Conservation (phyloP, 2,797 vertebrate species). For the Pterois miles region DNA sequence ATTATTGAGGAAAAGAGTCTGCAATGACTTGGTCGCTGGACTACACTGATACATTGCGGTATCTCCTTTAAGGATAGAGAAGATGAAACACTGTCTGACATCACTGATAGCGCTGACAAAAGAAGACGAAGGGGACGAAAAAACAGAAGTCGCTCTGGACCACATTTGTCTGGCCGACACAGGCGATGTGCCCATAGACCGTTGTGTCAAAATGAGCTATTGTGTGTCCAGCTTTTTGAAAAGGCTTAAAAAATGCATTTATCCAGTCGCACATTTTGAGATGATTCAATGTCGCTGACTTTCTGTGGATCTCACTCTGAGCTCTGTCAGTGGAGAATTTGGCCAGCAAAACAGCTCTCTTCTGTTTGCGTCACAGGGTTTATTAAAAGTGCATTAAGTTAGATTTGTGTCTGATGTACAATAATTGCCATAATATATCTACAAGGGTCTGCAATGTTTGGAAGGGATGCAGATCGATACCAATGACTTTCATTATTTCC, state of each 20-base stretch:
- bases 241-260: slow-evolving; percentile 60
- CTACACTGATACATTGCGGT: slow-evolving; percentile 29
- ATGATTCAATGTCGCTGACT: slow-evolving; percentile 37
- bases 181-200: slow-evolving; percentile 34
- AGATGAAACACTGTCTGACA: slow-evolving; percentile 58
- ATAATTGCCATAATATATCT: background rate
- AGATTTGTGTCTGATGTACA: background rate
- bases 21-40: slow-evolving; percentile 21
- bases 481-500: background rate
- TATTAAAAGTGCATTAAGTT: slow-evolving; percentile 20
- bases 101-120: slow-evolving; percentile 40
- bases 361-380: slow-evolving; percentile 1
- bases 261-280: slow-evolving; percentile 37
- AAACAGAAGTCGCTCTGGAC: slow-evolving; percentile 24
- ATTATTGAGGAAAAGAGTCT: slow-evolving; percentile 46
- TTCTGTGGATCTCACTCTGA: slow-evolving; percentile 8
- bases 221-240: slow-evolving; percentile 48
- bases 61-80: slow-evolving; percentile 48
- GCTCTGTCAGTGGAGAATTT: slow-evolving; percentile 13
- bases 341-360: background rate
- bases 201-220: slow-evolving; percentile 58
- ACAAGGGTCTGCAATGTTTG: background rate
- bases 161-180: slow-evolving; percentile 57
- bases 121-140: slow-evolving; percentile 2
- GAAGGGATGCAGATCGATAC: slow-evolving; percentile 10